Evolutionary conservation across 2,888 invertebrate genomes (phyloP), one percentile per base, ranked within the genome.

Genomic region (Ophraella communa): DNA sequence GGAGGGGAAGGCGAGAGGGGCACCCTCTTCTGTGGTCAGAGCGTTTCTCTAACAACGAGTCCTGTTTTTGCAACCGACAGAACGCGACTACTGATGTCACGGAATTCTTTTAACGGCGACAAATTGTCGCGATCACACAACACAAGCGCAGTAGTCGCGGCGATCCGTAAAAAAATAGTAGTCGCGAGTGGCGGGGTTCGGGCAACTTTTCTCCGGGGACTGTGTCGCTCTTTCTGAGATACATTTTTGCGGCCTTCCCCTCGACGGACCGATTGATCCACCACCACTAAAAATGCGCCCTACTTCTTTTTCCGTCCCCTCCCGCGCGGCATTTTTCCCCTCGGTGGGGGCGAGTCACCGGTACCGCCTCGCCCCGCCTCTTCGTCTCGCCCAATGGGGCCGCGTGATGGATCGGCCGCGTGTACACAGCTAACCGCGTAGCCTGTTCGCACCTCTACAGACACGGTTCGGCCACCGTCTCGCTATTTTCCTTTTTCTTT

Each of bases 1-100:
- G 76, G 76, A 80, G 73, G 78, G 74, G 80, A 80, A 83, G 84
- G 81, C 83, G 84, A 83, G 84, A 84, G 84, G 83, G 83, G 81
- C 81, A 66, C 71, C 71, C 63, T 71, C 11, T n/a, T 74, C 75
- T 77, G 80, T 78, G 79, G 81, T 78, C 78, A 77, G 77, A 79
- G 79, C 77, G 78, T 76, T 76, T 74, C 73, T 74, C n/a, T n/a
- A n/a, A n/a, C n/a, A 70, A 77, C 75, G 77, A 76, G 77, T 79
- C 79, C 78, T 81, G 81, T 82, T 82, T 81, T 82, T 82, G 81
- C 81, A 81, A 79, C 80, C 79, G 81, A 75, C 79, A 79, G 81
- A 79, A 80, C 82, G 81, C 82, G 80, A 82, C 82, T 82, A 81
- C 81, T 79, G 82, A 82, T 82, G 82, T 82, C 82, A 80, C 79